Conservation (phyloP, 2,797 vertebrate genomes). For the Cyclura pinguis region DNA sequence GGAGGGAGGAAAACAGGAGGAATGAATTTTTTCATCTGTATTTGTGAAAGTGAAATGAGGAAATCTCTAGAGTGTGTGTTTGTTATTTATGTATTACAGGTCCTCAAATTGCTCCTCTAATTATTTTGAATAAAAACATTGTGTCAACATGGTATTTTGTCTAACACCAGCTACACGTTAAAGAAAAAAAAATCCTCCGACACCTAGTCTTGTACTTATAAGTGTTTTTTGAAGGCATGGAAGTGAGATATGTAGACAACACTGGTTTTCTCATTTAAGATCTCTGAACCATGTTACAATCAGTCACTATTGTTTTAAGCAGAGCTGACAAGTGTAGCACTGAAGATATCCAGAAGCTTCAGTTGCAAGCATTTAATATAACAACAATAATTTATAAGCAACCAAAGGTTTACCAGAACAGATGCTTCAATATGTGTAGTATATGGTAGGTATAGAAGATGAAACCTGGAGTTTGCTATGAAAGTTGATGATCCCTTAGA, state of each 20-base stretch:
- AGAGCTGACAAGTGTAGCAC: conserved; percentile 30
- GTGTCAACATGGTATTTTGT: not conserved
- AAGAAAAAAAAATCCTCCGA: too few species aligned
- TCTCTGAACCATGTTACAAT: conserved; percentile 42
- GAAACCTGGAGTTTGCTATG: not conserved
- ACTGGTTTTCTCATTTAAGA: conserved; percentile 41
- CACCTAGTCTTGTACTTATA: too few species aligned
- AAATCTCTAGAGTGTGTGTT: too few species aligned
- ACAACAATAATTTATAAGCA: conserved; percentile 38
- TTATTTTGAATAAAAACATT: not conserved
- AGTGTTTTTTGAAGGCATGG: too few species aligned
- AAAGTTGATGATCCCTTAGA: not conserved
- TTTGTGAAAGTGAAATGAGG: too few species aligned
- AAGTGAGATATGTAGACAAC: not conserved
- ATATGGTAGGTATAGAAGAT: conserved; percentile 7
- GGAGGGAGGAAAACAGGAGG: too few species aligned
- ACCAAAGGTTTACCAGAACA: conserved; percentile 46
- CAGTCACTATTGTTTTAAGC: conserved; percentile 40
- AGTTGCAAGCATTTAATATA: conserved; percentile 30
- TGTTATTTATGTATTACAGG: too few species aligned
- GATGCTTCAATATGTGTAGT: conserved; percentile 25
- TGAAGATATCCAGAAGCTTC: conserved; percentile 32
- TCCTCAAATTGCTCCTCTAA: too few species aligned
- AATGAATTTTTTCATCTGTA: too few species aligned
- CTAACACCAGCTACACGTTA: not conserved